Evolutionary conservation across 2,888 invertebrate species (phyloP), one percentile per base, ranked within the genome.

Genomic region (Caenorhabditis japonica): DNA sequence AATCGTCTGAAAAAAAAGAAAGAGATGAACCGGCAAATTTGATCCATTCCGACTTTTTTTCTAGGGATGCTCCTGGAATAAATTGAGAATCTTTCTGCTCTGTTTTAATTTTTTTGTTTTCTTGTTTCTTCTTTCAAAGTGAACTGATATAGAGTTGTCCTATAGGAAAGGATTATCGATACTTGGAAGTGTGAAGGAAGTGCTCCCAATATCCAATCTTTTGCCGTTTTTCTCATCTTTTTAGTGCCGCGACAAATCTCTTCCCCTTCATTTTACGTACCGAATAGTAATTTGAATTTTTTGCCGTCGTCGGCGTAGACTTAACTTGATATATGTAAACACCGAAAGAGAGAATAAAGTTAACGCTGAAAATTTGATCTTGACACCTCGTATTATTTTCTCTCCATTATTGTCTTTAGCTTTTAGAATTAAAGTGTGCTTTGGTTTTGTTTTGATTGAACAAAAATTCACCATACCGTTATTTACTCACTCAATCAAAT

Each of bases 81-180:
- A 10, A 7, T 30, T 10, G 5, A 30, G 7, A 30, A 30, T 5
- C 30, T 10, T 30, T 30, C 30, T 30, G 7, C 10, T 7, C 5
- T 5, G 30, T 30, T 30, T 30, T 30, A 30, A 30, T 10, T 5
- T 30, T 30, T 39, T 27, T 3, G 25, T 21, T 19, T n/a, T 27
- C 47, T 53, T 56, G 46, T 66, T 66, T 56, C 55, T 49, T 66
- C 55, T 36, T 30, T 19, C 34, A 43, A 56, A 66, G 49, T 51
- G 51, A 56, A 66, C 66, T 66, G 66, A 66, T 66, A 51, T 56
- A 56, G 66, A 66, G 56, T 66, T 66, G 34, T 41, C 43, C 47
- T 41, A 30, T 23, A 46, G 30, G 39, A 41, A 39, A 43, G 66
- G 66, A 66, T 66, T 66, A 66, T 51, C 66, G 56, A 51, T 49